Evolutionary conservation across 2,888 invertebrate genomes (phyloP).

Genomic region (Coleophora deauratella): DNA sequence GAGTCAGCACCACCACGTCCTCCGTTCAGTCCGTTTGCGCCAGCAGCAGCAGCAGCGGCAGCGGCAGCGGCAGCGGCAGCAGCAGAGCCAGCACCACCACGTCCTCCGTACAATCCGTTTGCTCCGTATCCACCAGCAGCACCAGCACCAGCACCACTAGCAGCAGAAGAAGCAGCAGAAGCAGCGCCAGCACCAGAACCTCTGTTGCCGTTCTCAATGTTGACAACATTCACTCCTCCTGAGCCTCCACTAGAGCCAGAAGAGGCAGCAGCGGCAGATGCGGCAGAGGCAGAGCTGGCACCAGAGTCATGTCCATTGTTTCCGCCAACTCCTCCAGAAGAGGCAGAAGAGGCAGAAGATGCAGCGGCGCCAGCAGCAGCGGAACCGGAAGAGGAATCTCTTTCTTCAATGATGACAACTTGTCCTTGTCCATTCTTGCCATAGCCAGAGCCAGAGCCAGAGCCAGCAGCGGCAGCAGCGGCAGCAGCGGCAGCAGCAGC

Average conservation of each 20-base stretch:
- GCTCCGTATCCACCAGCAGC: not conserved
- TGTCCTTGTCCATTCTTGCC: not conserved
- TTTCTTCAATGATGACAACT: not conserved
- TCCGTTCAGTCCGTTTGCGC: not conserved
- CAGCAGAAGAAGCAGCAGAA: slow-evolving; percentile 1
- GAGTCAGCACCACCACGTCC: not conserved
- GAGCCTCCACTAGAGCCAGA: not conserved
- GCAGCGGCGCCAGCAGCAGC: slow-evolving; percentile 11
- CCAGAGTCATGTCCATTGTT: not conserved
- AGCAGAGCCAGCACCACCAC: not conserved
- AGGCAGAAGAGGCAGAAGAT: not conserved
- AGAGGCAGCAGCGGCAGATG: not conserved
- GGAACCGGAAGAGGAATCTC: slow-evolving; percentile 3
- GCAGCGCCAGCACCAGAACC: not conserved
- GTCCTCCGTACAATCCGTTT: not conserved
- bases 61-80: not conserved
- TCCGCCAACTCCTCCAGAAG: not conserved
- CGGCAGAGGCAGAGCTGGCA: not conserved
- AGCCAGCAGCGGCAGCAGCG: slow-evolving; percentile 8
- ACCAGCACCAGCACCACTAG: not conserved
- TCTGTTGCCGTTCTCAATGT: not conserved
- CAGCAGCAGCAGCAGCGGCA: not conserved
- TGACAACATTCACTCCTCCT: not conserved
- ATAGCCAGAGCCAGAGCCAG: slow-evolving; percentile 2
- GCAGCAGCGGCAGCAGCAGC: slow-evolving; percentile 11